A percentile compares a stretch with the other conserved stretches of the same genome.
phyloP scores from a whole-genome alignment of 2,888 invertebrate species.

The Athripsodes cinereus region DNA sequence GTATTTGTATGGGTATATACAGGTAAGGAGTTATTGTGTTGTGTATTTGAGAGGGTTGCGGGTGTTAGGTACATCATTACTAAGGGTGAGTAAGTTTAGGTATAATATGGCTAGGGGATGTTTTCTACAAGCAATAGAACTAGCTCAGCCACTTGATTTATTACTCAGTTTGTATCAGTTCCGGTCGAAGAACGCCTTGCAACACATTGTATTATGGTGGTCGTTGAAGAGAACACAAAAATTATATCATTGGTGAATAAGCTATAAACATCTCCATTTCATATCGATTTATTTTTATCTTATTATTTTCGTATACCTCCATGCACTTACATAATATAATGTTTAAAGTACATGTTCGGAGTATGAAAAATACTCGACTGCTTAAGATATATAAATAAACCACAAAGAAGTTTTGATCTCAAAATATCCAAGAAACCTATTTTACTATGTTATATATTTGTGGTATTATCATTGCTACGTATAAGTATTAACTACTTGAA shows the following conservation, averaged over 20 bases:
- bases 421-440: neutral
- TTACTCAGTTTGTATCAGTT: slow-evolving; percentile 26
- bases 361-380: no score
- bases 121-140: neutral
- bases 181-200: slow-evolving; percentile 23
- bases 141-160: slow-evolving; percentile 15
- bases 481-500: no score
- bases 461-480: neutral
- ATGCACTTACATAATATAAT: no score
- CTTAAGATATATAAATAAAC: no score
- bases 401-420: no score
- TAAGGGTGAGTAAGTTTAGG: neutral
- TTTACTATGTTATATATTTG: neutral
- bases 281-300: no score
- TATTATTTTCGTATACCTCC: no score
- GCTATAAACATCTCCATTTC: neutral
- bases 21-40: neutral
- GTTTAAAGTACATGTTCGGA: no score
- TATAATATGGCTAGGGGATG: neutral
- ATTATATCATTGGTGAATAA: neutral
- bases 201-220: slow-evolving; percentile 13
- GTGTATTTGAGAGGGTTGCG: neutral
- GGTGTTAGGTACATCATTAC: neutral
- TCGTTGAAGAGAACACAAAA: neutral
- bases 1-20: no score